These are phyloP conservation scores for Mesorhabditis sp. DNA, from an alignment of 2,888 invertebrate species.

Conservation along the genomic window DNA sequence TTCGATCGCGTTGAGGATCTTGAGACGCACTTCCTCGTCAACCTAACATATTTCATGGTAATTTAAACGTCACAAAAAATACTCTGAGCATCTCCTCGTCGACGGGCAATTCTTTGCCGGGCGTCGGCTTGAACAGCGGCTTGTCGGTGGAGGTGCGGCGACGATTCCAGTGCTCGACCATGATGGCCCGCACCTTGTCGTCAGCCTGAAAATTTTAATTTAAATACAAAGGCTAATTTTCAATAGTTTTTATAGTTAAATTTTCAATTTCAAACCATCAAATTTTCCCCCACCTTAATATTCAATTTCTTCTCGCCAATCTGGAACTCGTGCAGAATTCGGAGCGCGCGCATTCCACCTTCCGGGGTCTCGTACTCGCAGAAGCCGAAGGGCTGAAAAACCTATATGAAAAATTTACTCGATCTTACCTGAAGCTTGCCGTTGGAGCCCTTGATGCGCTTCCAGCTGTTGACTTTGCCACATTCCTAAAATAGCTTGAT, in stretches of 20 bases:
- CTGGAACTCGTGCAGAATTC: constrained; percentile 81
- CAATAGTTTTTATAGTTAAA: background rate
- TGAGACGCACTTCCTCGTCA: constrained; percentile 27
- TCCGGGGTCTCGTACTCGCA: constrained; percentile 94
- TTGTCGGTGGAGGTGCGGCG: constrained; percentile 3
- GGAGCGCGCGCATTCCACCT: constrained; percentile 86
- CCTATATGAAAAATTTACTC: background rate
- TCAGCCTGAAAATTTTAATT: constrained; percentile 30
- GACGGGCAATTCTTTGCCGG: constrained; percentile 1
- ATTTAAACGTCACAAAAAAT: too few relatives aligned
- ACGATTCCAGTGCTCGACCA: constrained; percentile 9
- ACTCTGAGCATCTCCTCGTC: background rate
- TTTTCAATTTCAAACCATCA: background rate
- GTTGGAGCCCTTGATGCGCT: constrained; percentile 78
- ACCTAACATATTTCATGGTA: background rate
- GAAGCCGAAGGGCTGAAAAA: constrained; percentile 82
- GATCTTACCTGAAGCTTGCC: constrained; percentile 60
- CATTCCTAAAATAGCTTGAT: constrained; percentile 68
- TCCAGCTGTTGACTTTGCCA: constrained; percentile 92
- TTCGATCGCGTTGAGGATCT: constrained; percentile 40
- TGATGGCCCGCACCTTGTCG: constrained; percentile 29
- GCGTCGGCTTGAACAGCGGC: background rate
- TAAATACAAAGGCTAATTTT: background rate
- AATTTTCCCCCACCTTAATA: constrained; percentile 64
- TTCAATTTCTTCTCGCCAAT: constrained; percentile 89